A percentile compares a stretch with the other conserved stretches of the same genome.
Conservation (phyloP, 2,797 vertebrate species). For the Pseudochirops cupreus region DNA sequence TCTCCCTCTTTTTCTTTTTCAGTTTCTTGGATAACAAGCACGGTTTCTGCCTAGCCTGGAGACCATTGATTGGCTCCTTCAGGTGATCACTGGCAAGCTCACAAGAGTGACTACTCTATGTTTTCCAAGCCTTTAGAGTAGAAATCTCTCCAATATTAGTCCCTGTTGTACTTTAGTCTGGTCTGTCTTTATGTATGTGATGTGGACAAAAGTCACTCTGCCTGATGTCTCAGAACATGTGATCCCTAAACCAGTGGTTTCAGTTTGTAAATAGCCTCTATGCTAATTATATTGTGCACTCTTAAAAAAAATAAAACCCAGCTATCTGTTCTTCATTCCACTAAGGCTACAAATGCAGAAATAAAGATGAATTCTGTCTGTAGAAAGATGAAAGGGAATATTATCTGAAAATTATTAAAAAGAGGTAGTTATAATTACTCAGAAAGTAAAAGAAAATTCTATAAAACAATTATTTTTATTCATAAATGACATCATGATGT, state of each 20-base stretch:
- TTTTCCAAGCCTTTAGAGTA: slow-evolving; percentile 61
- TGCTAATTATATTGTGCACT: not conserved
- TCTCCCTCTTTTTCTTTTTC: slow-evolving; percentile 54
- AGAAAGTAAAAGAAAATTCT: slow-evolving; percentile 32
- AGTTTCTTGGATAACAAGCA: slow-evolving; percentile 3
- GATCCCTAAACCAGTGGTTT: slow-evolving; percentile 67
- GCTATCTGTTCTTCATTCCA: not conserved
- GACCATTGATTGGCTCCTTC: slow-evolving; percentile 64
- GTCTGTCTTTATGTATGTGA: slow-evolving; percentile 15
- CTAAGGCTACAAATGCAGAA: not conserved
- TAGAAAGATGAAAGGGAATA: slow-evolving; percentile 6
- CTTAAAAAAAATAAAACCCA: not conserved
- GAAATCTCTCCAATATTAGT: slow-evolving; percentile 57
- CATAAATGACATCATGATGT: not conserved
- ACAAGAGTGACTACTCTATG: not conserved
- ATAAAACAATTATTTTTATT: not conserved
- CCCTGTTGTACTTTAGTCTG: slow-evolving; percentile 38
- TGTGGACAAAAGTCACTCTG: slow-evolving; percentile 56
- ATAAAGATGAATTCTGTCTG: slow-evolving; percentile 19
- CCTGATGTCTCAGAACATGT: slow-evolving; percentile 53
- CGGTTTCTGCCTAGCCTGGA: not conserved
- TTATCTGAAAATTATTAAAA: slow-evolving; percentile 1
- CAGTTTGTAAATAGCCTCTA: slow-evolving; percentile 54
- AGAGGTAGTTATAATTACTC: slow-evolving; percentile 13
- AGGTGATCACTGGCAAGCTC: slow-evolving; percentile 59